phyloP scores from a whole-genome alignment of 2,888 invertebrate genomes.

The Aphodius granarius region DNA sequence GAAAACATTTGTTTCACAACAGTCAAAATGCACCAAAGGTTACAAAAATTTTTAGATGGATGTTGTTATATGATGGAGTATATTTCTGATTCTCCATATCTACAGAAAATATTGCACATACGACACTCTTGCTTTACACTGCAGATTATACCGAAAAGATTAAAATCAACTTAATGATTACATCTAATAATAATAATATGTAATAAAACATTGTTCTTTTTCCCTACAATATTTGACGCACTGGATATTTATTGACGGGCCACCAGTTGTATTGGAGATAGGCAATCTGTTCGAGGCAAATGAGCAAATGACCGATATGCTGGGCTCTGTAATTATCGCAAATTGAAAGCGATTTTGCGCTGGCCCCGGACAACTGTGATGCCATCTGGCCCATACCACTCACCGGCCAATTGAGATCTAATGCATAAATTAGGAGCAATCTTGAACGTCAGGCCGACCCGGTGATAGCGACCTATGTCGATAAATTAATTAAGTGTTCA shows the following conservation, averaged over 20 bases:
- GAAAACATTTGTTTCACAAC: too few relatives aligned
- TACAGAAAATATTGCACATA: too few relatives aligned
- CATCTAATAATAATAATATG: too few relatives aligned
- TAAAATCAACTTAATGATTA: too few relatives aligned
- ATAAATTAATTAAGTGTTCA: neutral
- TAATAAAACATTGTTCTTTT: neutral
- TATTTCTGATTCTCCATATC: too few relatives aligned
- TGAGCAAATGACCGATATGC: neutral
- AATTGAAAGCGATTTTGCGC: neutral
- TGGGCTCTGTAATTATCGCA: neutral
- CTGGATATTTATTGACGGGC: too few relatives aligned
- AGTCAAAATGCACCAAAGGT: too few relatives aligned
- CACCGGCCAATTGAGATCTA: neutral
- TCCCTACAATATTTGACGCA: too few relatives aligned
- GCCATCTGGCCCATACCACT: neutral
- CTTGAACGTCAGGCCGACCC: neutral
- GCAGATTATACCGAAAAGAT: too few relatives aligned
- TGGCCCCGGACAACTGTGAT: neutral
- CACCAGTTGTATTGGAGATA: neutral
- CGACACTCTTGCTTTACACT: too few relatives aligned
- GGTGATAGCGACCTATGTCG: neutral
- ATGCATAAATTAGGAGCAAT: neutral
- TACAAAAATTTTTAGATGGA: too few relatives aligned
- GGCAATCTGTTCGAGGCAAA: neutral
- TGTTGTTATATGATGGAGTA: too few relatives aligned